Conservation (phyloP, 2,888 invertebrate species). For the Bimastos eiseni region DNA sequence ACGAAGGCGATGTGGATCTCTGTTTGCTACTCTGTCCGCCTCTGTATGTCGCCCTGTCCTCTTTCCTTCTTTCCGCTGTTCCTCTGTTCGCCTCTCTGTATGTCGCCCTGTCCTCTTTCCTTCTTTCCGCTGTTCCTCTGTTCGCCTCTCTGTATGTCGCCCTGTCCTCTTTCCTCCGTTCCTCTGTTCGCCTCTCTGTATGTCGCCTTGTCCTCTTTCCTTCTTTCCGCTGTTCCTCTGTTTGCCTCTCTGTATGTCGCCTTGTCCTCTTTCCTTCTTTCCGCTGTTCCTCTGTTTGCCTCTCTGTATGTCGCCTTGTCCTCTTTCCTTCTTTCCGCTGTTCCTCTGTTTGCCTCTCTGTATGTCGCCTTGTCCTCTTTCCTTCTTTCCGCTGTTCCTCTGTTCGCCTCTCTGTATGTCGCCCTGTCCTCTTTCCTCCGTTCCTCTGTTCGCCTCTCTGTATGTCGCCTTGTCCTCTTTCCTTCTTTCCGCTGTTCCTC, state of each 20-base stretch:
- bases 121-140: not conserved
- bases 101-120: no score
- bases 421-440: not conserved
- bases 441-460: not conserved
- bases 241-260: not conserved
- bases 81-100: not conserved
- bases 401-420: no score
- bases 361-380: no score
- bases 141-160: no score
- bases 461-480: no score
- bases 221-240: not conserved
- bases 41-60: no score
- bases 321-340: no score
- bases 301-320: not conserved
- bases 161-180: no score
- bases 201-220: not conserved
- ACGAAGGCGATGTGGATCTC: not conserved
- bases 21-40: not conserved
- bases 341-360: not conserved
- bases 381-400: not conserved
- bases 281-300: not conserved
- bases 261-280: not conserved
- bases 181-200: not conserved
- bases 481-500: no score
- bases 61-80: not conserved